These are phyloP conservation scores for Chiridota heheva DNA, from an alignment of 35 echinoderm and acorn worm species.

Conservation along the genomic window DNA sequence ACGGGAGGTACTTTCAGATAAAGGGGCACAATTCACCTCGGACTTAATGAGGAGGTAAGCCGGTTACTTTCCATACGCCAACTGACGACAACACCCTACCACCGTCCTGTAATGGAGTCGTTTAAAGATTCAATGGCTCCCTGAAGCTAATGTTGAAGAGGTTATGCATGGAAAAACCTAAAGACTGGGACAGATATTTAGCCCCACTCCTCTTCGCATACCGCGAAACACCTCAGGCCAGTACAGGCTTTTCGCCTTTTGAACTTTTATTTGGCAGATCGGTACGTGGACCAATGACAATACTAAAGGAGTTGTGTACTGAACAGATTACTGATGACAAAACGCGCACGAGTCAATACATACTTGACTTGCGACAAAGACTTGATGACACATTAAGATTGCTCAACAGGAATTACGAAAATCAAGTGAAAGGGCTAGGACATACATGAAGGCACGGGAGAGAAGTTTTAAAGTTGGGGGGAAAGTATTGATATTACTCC, in stretches of 20 bases:
- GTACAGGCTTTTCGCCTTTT: too few relatives aligned
- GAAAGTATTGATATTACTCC: constrained; percentile 52
- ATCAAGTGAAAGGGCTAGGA: constrained; percentile 30
- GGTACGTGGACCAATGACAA: too few relatives aligned
- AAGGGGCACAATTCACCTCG: constrained; percentile 41
- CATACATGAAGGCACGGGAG: constrained; percentile 8
- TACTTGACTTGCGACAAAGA: too few relatives aligned
- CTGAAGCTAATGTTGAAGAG: constrained; percentile 13
- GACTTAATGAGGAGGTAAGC: constrained; percentile 45
- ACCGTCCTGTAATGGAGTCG: neutral
- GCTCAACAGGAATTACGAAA: constrained; percentile 27
- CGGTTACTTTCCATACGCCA: constrained; percentile 31
- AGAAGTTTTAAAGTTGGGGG: constrained; percentile 33
- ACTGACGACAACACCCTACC: constrained; percentile 20
- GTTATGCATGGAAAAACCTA: too few relatives aligned
- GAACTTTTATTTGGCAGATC: too few relatives aligned
- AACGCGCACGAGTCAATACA: too few relatives aligned
- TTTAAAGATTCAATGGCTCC: too few relatives aligned
- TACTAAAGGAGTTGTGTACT: too few relatives aligned
- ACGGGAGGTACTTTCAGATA: constrained; percentile 34
- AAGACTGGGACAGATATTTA: constrained; percentile 45
- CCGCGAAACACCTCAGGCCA: too few relatives aligned
- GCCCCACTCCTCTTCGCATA: constrained; percentile 23
- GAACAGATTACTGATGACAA: too few relatives aligned
- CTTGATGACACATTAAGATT: too few relatives aligned